Evolutionary conservation across 2,888 invertebrate species (phyloP), one percentile per base, ranked within the genome.

Genomic region (Andrena flavipes): DNA sequence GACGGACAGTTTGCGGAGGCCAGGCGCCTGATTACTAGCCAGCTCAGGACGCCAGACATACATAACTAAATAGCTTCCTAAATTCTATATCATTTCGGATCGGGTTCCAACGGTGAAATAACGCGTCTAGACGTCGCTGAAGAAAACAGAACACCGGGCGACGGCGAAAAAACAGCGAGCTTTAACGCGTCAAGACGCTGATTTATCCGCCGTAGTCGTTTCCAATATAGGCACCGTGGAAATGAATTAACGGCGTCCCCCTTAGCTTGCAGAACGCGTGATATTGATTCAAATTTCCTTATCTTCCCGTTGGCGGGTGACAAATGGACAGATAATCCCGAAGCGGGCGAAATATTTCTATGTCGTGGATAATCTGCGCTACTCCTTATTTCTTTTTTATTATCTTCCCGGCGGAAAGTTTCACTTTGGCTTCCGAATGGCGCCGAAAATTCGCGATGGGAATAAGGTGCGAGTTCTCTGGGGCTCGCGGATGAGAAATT

Each of bases 51-150:
- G 86, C 86, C 89, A 88, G 88, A 90, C 89, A 51, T 84, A 89
- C 89, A 87, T 89, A 88, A 87, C 90, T 90, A 89, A 89, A 89
- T 87, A 90, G 87, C 90, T 88, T 89, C 84, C 88, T 85, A 89
- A 89, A 89, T 89, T 89, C 90, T 89, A 89, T 89, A 90, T 89
- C 89, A 89, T 89, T 89, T 89, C 68, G 78, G 76, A 85, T 69
- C 76, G 80, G 80, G 84, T 78, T 88, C 84, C 86, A 84, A 86
- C 89, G 87, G 82, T 80, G 83, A 87, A 90, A 90, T 90, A 89
- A 89, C 86, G 88, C 83, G 90, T 90, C 89, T 89, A 86, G 89
- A 87, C 88, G 80, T 68, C 78, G 76, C 81, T 59, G 67, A 65
- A 64, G 70, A 74, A 75, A 73, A 78, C 73, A 35, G 82, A 82